These are phyloP conservation scores for Colaptes auratus DNA, from an alignment of 2,113 vertebrate species.

Conservation along the genomic window DNA sequence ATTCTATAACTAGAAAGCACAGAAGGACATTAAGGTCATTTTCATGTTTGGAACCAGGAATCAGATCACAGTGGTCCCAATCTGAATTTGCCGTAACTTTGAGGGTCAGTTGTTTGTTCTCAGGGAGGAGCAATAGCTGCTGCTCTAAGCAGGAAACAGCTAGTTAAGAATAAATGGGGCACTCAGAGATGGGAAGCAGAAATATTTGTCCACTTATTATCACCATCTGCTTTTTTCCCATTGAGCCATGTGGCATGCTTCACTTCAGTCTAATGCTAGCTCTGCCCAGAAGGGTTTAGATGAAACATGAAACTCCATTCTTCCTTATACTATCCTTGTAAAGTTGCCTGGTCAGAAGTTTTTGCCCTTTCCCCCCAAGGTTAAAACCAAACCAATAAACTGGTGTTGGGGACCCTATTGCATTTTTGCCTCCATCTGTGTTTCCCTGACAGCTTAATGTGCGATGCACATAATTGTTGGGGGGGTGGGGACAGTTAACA, in stretches of 20 bases:
- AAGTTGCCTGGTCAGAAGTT: background rate
- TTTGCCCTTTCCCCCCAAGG: background rate
- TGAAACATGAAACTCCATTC: conserved; percentile 23
- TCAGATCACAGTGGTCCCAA: background rate
- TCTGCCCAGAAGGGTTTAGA: conserved; percentile 20
- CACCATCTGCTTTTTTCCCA: conserved; percentile 26
- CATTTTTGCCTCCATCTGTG: background rate
- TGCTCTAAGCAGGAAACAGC: background rate
- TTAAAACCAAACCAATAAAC: background rate
- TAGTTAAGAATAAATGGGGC: conserved; percentile 43
- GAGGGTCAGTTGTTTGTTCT: background rate
- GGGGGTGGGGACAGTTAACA: background rate
- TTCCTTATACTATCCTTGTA: background rate
- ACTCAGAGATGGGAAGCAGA: conserved; percentile 26
- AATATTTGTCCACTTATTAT: conserved; percentile 1
- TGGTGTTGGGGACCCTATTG: background rate
- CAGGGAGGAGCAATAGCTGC: background rate
- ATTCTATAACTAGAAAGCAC: background rate
- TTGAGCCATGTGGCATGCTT: conserved; percentile 12
- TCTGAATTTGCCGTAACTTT: background rate
- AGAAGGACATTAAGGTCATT: background rate
- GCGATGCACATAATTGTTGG: background rate
- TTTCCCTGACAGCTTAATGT: background rate
- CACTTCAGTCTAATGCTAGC: background rate
- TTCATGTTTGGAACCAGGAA: background rate